Conservation (phyloP, 2,797 vertebrate genomes). For the Glossophaga mutica region DNA sequence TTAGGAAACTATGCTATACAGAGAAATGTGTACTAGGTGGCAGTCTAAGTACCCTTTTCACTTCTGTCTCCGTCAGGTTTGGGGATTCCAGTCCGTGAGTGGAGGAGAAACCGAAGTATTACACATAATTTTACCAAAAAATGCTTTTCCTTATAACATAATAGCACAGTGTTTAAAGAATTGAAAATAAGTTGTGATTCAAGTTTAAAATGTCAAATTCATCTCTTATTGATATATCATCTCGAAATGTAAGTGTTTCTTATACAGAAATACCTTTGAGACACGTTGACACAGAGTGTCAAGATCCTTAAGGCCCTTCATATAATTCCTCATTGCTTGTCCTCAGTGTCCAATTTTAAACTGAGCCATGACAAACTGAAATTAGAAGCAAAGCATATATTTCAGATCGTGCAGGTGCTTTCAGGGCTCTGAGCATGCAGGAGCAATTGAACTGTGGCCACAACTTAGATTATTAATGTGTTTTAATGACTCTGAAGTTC, state of each 20-base stretch:
- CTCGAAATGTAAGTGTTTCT: not conserved
- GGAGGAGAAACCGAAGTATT: not conserved
- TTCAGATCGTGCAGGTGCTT: not conserved
- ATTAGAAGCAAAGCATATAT: not conserved
- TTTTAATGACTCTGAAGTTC: not conserved
- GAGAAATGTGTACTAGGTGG: constrained; percentile 76
- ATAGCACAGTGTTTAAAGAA: not conserved
- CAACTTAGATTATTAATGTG: not conserved
- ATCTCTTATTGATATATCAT: not conserved
- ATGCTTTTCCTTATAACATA: constrained; percentile 11
- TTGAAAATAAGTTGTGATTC: not conserved
- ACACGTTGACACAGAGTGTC: not conserved
- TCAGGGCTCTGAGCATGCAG: not conserved
- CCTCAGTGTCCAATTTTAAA: not conserved
- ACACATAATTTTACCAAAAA: constrained; percentile 35
- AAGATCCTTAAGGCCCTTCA: not conserved
- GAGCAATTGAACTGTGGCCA: not conserved
- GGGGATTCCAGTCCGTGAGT: constrained; percentile 23
- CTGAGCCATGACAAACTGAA: not conserved
- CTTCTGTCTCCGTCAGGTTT: constrained; percentile 35
- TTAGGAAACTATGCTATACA: constrained; percentile 70
- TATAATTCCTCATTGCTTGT: not conserved
- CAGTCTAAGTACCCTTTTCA: constrained; percentile 74
- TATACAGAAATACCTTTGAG: not conserved
- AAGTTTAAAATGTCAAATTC: constrained; percentile 8